phyloP scores from a whole-genome alignment of 2,888 invertebrate genomes.

The Argynnis bischoffii region DNA sequence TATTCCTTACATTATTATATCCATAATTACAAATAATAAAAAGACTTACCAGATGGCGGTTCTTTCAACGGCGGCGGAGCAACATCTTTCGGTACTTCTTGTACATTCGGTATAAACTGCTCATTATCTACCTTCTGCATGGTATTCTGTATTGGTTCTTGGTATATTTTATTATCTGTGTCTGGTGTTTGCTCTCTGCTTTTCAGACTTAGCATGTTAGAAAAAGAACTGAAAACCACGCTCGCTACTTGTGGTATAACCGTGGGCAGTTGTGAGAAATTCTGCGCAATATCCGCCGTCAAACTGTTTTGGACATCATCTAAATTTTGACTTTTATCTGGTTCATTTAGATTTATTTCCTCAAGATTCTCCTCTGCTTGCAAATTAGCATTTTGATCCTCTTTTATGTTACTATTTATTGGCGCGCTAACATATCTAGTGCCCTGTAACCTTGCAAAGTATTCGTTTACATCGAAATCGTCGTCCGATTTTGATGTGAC shows the following conservation, averaged over 20 bases:
- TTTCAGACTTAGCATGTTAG: slow-evolving; percentile 75
- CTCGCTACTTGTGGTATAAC: slow-evolving; percentile 84
- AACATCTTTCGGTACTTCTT: slow-evolving; percentile 52
- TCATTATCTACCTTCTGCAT: slow-evolving; percentile 37
- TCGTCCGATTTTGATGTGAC: slow-evolving; percentile 61
- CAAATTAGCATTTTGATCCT: slow-evolving; percentile 77
- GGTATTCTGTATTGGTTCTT: slow-evolving; percentile 48
- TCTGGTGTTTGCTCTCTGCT: slow-evolving; percentile 67
- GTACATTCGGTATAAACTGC: slow-evolving; percentile 46
- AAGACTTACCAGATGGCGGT: slow-evolving; percentile 62
- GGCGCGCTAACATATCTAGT: slow-evolving; percentile 75
- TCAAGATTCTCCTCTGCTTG: slow-evolving; percentile 71
- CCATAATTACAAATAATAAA: slow-evolving; percentile 45
- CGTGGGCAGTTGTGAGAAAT: slow-evolving; percentile 81
- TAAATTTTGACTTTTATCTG: slow-evolving; percentile 46
- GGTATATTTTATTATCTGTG: slow-evolving; percentile 43
- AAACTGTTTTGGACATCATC: slow-evolving; percentile 61
- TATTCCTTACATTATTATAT: too few relatives aligned
- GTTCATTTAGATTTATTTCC: slow-evolving; percentile 69
- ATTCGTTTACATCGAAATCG: slow-evolving; percentile 77
- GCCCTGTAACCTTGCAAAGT: slow-evolving; percentile 74
- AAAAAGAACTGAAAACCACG: slow-evolving; percentile 84
- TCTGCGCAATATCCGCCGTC: slow-evolving; percentile 77
- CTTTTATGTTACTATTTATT: slow-evolving; percentile 63
- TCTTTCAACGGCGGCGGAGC: slow-evolving; percentile 66